Percentiles rank a stretch among this genome's conserved stretches.
These are phyloP conservation scores for Drosophila saltans DNA, from an alignment of 1,140 invertebrate genomes.

Conservation along the genomic window DNA sequence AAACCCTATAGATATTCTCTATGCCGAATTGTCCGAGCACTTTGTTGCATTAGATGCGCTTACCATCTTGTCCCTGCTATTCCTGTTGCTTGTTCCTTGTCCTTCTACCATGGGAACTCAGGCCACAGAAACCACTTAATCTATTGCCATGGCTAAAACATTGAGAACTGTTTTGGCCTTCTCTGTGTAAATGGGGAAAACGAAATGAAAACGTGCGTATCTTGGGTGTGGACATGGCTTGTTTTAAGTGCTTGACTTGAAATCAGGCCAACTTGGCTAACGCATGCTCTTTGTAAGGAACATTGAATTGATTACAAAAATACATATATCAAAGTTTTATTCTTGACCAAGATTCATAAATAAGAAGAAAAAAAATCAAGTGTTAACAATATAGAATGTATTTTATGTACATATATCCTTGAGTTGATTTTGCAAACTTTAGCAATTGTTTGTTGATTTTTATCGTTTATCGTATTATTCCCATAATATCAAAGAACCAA, in stretches of 20 bases:
- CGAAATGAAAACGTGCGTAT: conserved; percentile 15
- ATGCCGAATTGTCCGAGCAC: conserved; percentile 2
- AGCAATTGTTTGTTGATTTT: too few relatives aligned
- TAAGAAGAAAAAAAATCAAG: too few relatives aligned
- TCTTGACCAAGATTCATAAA: too few relatives aligned
- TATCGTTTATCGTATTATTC: too few relatives aligned
- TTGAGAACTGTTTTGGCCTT: conserved; percentile 12
- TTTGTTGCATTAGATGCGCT: conserved; percentile 48
- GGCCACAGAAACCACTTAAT: conserved; percentile 50
- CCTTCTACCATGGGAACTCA: conserved; percentile 32
- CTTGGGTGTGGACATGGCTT: conserved; percentile 42
- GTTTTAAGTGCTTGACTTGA: background rate
- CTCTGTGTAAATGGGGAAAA: conserved; percentile 7
- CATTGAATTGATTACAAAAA: too few relatives aligned
- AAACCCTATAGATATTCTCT: conserved; percentile 9
- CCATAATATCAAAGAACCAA: too few relatives aligned
- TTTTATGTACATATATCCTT: too few relatives aligned
- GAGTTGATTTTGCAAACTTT: too few relatives aligned
- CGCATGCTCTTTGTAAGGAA: conserved; percentile 1
- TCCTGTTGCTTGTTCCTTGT: conserved; percentile 33
- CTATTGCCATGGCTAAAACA: conserved; percentile 28
- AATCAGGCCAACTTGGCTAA: background rate
- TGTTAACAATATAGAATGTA: too few relatives aligned
- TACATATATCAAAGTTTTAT: too few relatives aligned
- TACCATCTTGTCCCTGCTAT: background rate